Evolutionary conservation across 2,888 invertebrate species (phyloP).

Genomic region (Caenorhabditis imperialis): DNA sequence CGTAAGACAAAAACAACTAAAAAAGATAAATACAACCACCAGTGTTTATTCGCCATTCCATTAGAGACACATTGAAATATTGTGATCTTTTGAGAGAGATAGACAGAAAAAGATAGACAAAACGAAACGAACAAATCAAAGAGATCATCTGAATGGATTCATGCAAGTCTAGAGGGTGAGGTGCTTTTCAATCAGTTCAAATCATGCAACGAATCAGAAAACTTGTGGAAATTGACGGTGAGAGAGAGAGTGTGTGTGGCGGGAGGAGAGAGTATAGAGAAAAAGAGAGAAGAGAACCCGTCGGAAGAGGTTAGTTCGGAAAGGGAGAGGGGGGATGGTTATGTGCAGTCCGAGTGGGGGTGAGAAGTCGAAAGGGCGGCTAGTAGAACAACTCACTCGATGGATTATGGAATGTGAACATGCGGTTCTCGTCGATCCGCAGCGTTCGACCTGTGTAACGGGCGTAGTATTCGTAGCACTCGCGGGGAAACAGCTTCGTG

Average conservation of each 20-base stretch:
- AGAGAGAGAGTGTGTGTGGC: conserved; percentile 18
- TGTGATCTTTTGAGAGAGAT: too few relatives aligned
- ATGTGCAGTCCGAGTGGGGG: conserved; percentile 5
- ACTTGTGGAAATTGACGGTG: neutral
- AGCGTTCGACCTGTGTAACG: conserved; percentile 92
- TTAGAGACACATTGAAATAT: conserved; percentile 6
- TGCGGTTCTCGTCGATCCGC: conserved; percentile 94
- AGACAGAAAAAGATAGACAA: conserved; percentile 5
- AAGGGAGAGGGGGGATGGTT: neutral
- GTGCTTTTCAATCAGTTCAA: too few relatives aligned
- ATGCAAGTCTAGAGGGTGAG: too few relatives aligned
- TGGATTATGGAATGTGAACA: conserved; percentile 86
- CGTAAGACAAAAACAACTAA: too few relatives aligned
- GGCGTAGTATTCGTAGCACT: conserved; percentile 91
- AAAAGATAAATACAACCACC: conserved; percentile 46
- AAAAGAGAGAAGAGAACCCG: conserved; percentile 6
- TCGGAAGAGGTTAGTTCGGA: neutral
- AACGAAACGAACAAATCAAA: too few relatives aligned
- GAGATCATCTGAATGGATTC: too few relatives aligned
- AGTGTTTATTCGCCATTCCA: conserved; percentile 54
- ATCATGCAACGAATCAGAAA: conserved; percentile 6
- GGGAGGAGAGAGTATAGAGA: conserved; percentile 21
- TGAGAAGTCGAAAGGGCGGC: neutral
- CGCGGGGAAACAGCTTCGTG: conserved; percentile 90
- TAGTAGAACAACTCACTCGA: conserved; percentile 72